Conservation (phyloP, 2,113 vertebrate genomes). For the Eira barbara region DNA sequence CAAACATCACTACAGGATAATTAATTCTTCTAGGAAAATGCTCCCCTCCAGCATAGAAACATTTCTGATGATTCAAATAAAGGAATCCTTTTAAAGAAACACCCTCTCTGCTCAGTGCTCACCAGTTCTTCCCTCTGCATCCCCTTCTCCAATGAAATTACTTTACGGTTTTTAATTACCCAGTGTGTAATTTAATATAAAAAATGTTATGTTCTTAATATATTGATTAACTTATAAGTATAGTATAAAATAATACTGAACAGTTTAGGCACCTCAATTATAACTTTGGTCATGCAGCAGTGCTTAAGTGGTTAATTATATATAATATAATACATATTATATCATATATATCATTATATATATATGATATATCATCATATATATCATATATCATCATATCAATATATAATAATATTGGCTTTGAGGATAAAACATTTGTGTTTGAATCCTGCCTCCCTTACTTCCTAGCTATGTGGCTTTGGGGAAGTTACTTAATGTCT, state of each 20-base stretch:
- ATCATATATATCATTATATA: too few species aligned
- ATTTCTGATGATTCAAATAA: not conserved
- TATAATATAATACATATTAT: too few species aligned
- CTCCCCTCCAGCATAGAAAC: not conserved
- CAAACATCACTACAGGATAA: not conserved
- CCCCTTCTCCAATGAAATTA: not conserved
- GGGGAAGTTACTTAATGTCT: not conserved
- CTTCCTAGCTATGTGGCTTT: not conserved
- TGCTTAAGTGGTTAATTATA: not conserved
- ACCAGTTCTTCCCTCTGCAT: not conserved
- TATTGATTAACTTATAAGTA: conserved; percentile 36
- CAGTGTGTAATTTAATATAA: not conserved
- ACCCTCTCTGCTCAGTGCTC: not conserved
- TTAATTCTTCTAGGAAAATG: not conserved
- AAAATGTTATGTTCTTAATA: conserved; percentile 34
- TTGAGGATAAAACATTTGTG: not conserved
- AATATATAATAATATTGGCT: not conserved
- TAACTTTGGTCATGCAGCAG: not conserved
- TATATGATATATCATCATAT: too few species aligned
- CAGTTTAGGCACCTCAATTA: conserved; percentile 12
- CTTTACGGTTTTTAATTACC: conserved; percentile 12
- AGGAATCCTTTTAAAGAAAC: not conserved
- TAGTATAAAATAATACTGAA: not conserved
- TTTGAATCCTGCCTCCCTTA: not conserved
- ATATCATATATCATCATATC: too few species aligned